Percentiles rank a stretch among this genome's conserved stretches.
Conservation (phyloP, 2,888 invertebrate genomes). For the Trichogramma dendrolimi region DNA sequence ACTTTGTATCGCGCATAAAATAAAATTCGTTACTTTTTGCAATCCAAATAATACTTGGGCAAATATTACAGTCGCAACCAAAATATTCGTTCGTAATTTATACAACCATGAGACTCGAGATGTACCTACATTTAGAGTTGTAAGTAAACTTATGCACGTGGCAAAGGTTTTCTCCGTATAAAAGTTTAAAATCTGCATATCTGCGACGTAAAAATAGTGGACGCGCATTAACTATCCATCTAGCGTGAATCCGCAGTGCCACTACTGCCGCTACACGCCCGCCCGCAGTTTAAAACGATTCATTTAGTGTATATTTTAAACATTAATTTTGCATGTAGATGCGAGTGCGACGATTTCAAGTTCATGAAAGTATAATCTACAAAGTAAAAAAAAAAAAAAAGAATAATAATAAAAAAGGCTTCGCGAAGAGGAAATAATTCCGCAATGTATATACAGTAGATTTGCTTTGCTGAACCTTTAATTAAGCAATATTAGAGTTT, state of each 20-base stretch:
- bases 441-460: background rate
- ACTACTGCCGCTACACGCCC: background rate
- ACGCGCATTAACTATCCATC: slow-evolving; percentile 25
- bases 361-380: no score
- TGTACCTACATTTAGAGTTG: no score
- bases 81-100: no score
- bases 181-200: no score
- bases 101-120: no score
- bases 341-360: slow-evolving; percentile 4
- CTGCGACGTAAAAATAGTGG: no score
- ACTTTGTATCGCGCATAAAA: no score
- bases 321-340: slow-evolving; percentile 28
- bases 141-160: no score
- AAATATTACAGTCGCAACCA: no score
- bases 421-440: slow-evolving; percentile 1
- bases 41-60: no score
- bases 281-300: slow-evolving; percentile 28
- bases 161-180: no score
- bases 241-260: slow-evolving; percentile 27
- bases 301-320: slow-evolving; percentile 25
- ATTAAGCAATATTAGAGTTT: slow-evolving; percentile 30
- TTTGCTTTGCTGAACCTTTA: slow-evolving; percentile 19
- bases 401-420: slow-evolving; percentile 2
- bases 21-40: no score
- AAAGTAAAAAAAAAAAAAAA: slow-evolving; percentile 6